Percentiles rank a stretch among this genome's conserved stretches.
Evolutionary conservation across 2,113 vertebrate species (phyloP).

Genomic region (Aegithalos caudatus): DNA sequence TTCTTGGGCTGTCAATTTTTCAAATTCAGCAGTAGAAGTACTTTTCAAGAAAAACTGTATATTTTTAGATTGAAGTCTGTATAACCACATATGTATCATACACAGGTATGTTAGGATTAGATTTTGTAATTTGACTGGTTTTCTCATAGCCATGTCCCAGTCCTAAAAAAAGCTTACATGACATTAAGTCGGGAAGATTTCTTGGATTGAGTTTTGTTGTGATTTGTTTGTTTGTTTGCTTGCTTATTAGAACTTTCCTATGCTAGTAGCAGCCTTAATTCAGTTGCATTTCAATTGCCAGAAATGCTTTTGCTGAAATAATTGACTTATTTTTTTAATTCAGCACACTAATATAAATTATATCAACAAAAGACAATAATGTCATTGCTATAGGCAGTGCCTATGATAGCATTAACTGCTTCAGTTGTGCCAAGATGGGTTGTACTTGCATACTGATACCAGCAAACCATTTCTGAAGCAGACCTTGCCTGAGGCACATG

Average conservation of each 20-base stretch:
- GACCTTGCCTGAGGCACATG: neutral
- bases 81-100: neutral
- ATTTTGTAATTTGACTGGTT: neutral
- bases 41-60: neutral
- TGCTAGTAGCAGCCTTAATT: neutral
- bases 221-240: neutral
- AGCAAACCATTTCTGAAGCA: slow-evolving; percentile 5
- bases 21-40: neutral
- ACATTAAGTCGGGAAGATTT: neutral
- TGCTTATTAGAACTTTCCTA: neutral
- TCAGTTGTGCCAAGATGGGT: neutral
- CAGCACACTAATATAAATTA: neutral
- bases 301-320: neutral
- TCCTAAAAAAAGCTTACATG: neutral
- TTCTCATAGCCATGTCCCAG: neutral
- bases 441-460: neutral
- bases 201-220: neutral
- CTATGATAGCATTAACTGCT: neutral
- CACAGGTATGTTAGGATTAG: neutral
- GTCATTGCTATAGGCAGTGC: neutral
- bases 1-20: neutral
- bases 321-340: neutral
- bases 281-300: neutral
- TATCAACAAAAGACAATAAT: neutral
- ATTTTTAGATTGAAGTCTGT: neutral